Evolutionary conservation across 1,140 invertebrate genomes (phyloP).

Genomic region (Paracyclopina nana): DNA sequence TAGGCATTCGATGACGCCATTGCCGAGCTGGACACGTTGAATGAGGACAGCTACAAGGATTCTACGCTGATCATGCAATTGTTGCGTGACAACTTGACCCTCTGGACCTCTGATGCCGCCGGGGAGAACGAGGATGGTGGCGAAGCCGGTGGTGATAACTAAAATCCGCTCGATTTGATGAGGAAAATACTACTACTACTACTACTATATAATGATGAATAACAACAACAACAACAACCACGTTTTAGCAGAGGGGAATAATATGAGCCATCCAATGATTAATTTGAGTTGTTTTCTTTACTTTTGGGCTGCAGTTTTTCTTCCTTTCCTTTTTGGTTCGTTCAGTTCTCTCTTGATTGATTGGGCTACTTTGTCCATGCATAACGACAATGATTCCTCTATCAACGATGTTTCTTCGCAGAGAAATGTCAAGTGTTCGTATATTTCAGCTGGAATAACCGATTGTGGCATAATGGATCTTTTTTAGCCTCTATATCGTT

Average conservation of each 20-base stretch:
- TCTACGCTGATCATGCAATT: constrained; percentile 39
- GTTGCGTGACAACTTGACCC: constrained; percentile 35
- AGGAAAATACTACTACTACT: background rate
- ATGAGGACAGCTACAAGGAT: constrained; percentile 37
- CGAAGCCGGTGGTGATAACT: background rate
- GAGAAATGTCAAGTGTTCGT: too few relatives aligned
- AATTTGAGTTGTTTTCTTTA: too few relatives aligned
- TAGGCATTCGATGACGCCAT: constrained; percentile 37
- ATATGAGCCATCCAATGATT: too few relatives aligned
- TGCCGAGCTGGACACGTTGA: constrained; percentile 34
- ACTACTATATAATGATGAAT: background rate
- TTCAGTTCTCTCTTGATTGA: too few relatives aligned
- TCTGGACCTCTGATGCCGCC: constrained; percentile 35
- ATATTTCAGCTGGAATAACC: too few relatives aligned
- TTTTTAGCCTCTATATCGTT: too few relatives aligned
- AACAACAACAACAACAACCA: background rate
- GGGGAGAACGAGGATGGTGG: constrained; percentile 24
- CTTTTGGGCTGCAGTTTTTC: too few relatives aligned
- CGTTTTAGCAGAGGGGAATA: background rate
- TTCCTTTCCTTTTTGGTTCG: too few relatives aligned
- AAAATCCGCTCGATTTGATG: background rate
- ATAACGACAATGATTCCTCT: too few relatives aligned
- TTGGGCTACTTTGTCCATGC: too few relatives aligned
- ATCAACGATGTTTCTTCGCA: too few relatives aligned
- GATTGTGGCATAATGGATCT: too few relatives aligned